Percentiles rank a stretch among this genome's conserved stretches.
Evolutionary conservation across 2,888 invertebrate genomes (phyloP).

Genomic region (Nowickia ferox): DNA sequence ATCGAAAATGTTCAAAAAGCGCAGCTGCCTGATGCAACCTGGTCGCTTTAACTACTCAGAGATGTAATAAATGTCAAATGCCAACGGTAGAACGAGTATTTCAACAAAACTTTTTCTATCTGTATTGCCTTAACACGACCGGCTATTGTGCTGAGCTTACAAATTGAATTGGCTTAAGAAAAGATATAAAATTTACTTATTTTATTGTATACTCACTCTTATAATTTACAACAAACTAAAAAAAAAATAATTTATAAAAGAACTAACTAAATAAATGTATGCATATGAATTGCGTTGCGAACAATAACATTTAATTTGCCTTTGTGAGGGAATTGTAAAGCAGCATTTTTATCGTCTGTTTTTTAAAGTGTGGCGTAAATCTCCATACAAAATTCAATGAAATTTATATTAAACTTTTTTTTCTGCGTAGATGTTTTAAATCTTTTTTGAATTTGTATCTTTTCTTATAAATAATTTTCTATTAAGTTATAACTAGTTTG

Average conservation of each 20-base stretch:
- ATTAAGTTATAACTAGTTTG: slow-evolving; percentile 24
- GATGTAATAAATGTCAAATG: slow-evolving; percentile 57
- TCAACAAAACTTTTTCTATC: slow-evolving; percentile 19
- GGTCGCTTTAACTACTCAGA: slow-evolving; percentile 16
- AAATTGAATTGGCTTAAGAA: slow-evolving; percentile 45
- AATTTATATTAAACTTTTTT: slow-evolving; percentile 26
- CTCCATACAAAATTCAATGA: slow-evolving; percentile 31
- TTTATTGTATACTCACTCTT: slow-evolving; percentile 1
- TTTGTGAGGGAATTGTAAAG: slow-evolving; percentile 56
- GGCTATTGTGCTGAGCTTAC: slow-evolving; percentile 20
- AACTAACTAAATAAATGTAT: slow-evolving; percentile 1
- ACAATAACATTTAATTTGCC: slow-evolving; percentile 65
- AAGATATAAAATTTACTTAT: slow-evolving; percentile 42
- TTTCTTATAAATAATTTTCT: slow-evolving; percentile 3
- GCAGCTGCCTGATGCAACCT: slow-evolving; percentile 37
- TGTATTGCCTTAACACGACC: slow-evolving; percentile 43
- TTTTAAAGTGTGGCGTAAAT: slow-evolving; percentile 49
- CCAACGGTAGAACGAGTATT: slow-evolving; percentile 24
- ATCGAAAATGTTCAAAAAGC: slow-evolving; percentile 1
- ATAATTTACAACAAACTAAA: slow-evolving; percentile 38
- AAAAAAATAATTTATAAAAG: slow-evolving; percentile 24
- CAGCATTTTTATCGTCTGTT: slow-evolving; percentile 57
- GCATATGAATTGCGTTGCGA: slow-evolving; percentile 27
- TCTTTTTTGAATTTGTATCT: background rate
- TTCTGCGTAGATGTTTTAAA: slow-evolving; percentile 15